These are phyloP conservation scores for Bergia puertoricense DNA, from an alignment of 92 coral and sea anemone genomes.

Conservation along the genomic window DNA sequence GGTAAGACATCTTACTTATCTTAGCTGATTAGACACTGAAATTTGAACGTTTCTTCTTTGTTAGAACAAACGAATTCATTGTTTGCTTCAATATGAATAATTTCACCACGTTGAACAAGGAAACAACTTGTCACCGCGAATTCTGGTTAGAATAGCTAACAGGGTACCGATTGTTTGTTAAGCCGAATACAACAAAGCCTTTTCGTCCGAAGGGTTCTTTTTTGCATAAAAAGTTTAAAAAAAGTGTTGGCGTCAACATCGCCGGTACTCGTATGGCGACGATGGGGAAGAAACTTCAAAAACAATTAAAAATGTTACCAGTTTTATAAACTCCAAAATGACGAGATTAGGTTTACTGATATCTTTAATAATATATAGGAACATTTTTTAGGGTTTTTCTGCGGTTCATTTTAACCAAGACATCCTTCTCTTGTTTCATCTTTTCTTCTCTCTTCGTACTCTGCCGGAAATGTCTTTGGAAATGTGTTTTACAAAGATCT, in stretches of 20 bases:
- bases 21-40: too few species aligned
- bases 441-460: background rate
- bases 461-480: slow-evolving; percentile 27
- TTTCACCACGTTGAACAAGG: background rate
- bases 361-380: too few species aligned
- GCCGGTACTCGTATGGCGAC: background rate
- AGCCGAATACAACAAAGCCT: background rate
- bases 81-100: background rate
- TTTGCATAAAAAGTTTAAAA: background rate
- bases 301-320: background rate
- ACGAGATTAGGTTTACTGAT: background rate
- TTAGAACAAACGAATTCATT: background rate
- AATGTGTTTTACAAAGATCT: background rate
- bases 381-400: background rate
- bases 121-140: too few species aligned
- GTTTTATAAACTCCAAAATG: background rate
- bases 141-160: too few species aligned
- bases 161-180: too few species aligned
- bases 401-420: background rate
- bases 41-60: too few species aligned
- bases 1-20: too few species aligned
- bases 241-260: too few species aligned
- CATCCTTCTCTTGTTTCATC: background rate
- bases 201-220: background rate
- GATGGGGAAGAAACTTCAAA: background rate